Evolutionary conservation across 2,888 invertebrate genomes (phyloP).

Genomic region (Girardia tigrina): DNA sequence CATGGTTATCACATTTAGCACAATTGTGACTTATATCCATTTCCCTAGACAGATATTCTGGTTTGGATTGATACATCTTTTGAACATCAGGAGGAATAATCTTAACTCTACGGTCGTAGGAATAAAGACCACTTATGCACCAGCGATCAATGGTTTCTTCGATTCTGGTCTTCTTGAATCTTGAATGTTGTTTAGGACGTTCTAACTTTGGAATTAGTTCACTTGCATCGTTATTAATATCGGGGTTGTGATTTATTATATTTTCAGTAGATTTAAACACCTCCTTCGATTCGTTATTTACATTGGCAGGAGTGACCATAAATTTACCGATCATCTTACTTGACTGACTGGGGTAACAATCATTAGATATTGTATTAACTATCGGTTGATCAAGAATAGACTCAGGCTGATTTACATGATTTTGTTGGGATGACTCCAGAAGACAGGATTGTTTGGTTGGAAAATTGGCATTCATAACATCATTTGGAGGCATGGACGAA

Average conservation of each 20-base stretch:
- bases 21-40: not conserved
- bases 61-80: not conserved
- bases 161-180: constrained; percentile 5
- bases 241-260: not conserved
- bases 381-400: too few species aligned
- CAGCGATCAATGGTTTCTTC: not conserved
- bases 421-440: too few species aligned
- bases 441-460: too few species aligned
- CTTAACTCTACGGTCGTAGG: not conserved
- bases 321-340: not conserved
- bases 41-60: not conserved
- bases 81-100: not conserved
- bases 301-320: not conserved
- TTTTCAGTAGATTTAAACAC: not conserved
- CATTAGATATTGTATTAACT: too few species aligned
- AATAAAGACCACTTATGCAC: not conserved
- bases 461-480: too few species aligned
- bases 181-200: not conserved
- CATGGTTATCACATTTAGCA: constrained; percentile 1
- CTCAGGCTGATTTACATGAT: too few species aligned
- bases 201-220: not conserved
- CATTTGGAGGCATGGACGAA: too few species aligned
- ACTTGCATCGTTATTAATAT: not conserved
- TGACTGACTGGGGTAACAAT: too few species aligned
- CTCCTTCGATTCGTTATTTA: not conserved